phyloP scores from a whole-genome alignment of 2,888 invertebrate species.

The Ephialtes manifestator region DNA sequence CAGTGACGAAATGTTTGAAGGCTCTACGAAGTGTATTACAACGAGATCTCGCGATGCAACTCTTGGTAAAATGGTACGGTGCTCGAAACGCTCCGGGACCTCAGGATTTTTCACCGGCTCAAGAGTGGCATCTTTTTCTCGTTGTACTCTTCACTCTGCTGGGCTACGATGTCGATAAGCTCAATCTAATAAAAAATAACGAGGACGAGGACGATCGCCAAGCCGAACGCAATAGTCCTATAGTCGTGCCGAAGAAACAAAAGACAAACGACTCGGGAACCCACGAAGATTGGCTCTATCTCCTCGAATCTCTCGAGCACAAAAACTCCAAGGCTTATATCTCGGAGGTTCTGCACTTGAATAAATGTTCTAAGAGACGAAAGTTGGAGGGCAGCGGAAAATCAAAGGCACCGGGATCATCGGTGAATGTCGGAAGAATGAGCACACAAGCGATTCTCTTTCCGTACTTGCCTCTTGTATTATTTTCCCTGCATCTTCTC shows the following conservation, averaged over 20 bases:
- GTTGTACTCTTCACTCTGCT: slow-evolving; percentile 88
- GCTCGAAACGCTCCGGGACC: slow-evolving; percentile 95
- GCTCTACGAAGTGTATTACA: slow-evolving; percentile 92
- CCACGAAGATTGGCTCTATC: slow-evolving; percentile 93
- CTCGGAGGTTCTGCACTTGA: slow-evolving; percentile 86
- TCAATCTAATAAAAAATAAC: slow-evolving; percentile 85
- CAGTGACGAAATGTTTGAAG: slow-evolving; percentile 91
- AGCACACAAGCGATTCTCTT: slow-evolving; percentile 91
- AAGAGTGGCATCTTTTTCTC: slow-evolving; percentile 94
- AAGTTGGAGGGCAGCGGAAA: slow-evolving; percentile 48
- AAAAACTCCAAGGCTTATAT: slow-evolving; percentile 86
- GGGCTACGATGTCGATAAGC: slow-evolving; percentile 91
- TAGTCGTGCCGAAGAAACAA: slow-evolving; percentile 91
- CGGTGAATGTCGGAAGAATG: slow-evolving; percentile 85
- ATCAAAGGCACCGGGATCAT: slow-evolving; percentile 41
- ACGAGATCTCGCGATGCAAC: slow-evolving; percentile 91
- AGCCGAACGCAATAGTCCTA: slow-evolving; percentile 86
- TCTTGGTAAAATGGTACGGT: slow-evolving; percentile 95
- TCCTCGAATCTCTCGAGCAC: slow-evolving; percentile 89
- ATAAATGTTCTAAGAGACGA: slow-evolving; percentile 70
- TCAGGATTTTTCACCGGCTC: slow-evolving; percentile 90
- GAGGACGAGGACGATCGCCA: slow-evolving; percentile 84
- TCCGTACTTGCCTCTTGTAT: slow-evolving; percentile 90
- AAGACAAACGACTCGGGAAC: slow-evolving; percentile 92
- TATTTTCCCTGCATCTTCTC: slow-evolving; percentile 94